Percentiles rank a stretch among this genome's conserved stretches.
phyloP scores from a whole-genome alignment of 2,113 vertebrate genomes.

The Neomonachus schauinslandi region DNA sequence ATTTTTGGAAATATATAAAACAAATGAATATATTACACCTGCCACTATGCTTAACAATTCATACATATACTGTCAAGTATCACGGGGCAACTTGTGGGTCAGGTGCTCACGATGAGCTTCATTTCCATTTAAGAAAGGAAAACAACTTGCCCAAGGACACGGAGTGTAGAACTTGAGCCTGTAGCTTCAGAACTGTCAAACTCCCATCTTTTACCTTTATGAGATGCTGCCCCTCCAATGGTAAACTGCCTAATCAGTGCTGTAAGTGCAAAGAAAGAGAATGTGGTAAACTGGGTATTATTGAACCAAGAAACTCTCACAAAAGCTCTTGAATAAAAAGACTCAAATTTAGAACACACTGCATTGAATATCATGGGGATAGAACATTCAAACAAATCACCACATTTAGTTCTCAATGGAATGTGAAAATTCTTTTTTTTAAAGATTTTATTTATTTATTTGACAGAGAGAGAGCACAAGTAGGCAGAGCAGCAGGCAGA shows the following conservation, averaged over 20 bases:
- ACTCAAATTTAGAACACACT: neutral
- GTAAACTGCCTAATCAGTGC: neutral
- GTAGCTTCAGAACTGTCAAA: neutral
- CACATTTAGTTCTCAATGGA: neutral
- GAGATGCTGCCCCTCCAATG: neutral
- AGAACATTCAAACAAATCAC: neutral
- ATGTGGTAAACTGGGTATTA: neutral
- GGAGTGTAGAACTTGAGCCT: neutral
- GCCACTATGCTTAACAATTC: neutral
- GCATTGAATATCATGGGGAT: neutral
- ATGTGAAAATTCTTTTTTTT: neutral
- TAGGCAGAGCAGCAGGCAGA: no score
- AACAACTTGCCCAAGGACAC: neutral
- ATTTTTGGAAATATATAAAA: neutral
- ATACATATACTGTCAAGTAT: neutral
- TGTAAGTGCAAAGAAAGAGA: neutral
- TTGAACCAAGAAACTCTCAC: neutral
- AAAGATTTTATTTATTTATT: no score
- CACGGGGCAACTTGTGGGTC: neutral
- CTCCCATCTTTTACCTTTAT: neutral
- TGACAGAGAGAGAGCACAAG: no score
- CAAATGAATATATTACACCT: neutral
- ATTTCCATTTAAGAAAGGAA: neutral
- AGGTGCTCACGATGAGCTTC: neutral
- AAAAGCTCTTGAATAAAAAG: neutral